Base-by-base conservation (phyloP, 2,113 vertebrate species). In the Camelus bactrianus region DNA sequence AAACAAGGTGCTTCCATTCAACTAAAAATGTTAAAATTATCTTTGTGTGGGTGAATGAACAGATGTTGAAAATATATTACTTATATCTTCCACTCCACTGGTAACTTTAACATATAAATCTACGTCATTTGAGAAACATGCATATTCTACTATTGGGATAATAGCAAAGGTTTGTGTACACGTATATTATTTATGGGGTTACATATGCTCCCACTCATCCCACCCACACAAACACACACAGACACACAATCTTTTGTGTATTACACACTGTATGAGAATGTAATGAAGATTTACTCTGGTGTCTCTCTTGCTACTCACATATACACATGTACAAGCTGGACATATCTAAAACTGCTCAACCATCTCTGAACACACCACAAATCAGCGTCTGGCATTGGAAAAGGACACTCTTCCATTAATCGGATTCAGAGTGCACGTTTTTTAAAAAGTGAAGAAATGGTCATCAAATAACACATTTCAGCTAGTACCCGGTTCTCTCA, bases 41-140 rank as follows among this genome's bases (percentile, higher is more conserved):
- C 26, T 88, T 80, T 56, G 46, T 50, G 11, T 35, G 76, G 67
- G 54, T 58, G 60, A 94, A 75, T 67, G 24, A 85, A 56, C 28
- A 91, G 46, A 2, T 52, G 64, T 38, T 73, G 69, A 82, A 67
- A 87, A 84, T 7, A 0, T 48, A 56, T 73, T 64, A 76, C 6
- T 87, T 50, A 20, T 20, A 70, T 76, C 22, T 91, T 80, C 50
- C 5, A 8, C 11, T 95, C 46, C 35, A 19, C 12, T 67, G 35
- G 42, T 16, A 76, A 58, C 58, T 92, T 89, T 65, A 91, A 93
- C 88, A 32, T 72, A 73, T 13, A 65, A 77, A 7, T 13, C 54
- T 54, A 93, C 19, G 42, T 91, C 81, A 75, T 91, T 75, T 85
- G 48, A 89, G 54, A 91, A 95, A n/a, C n/a, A 58, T 54, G 24